Evolutionary conservation across 2,888 invertebrate species (phyloP), one percentile per base, ranked within the genome.

Genomic region (Steinernema hermaphroditum): DNA sequence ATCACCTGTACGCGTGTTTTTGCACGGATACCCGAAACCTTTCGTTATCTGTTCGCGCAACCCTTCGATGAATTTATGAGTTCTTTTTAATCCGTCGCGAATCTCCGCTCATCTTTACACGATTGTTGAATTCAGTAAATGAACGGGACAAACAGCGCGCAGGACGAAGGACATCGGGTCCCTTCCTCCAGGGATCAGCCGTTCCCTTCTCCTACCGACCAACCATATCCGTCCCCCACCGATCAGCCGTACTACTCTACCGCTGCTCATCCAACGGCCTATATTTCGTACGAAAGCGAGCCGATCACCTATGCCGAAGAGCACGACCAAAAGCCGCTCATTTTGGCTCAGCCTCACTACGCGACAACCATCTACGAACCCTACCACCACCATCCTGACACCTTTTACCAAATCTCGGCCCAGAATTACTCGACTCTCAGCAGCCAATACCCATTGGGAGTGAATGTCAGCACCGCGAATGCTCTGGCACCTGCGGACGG

Each of bases 1-100:
- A 62, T 62, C 62, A 62, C 62, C 62, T 62, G 62, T 62, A 62
- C 32, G 62, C 62, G 62, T 62, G 62, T 62, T 62, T 62, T 62
- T 62, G 6, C 32, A 32, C 62, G 62, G 32, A 62, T 62, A 62
- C 62, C 29, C 62, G 19, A 32, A 62, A 62, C 62, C 32, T 62
- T 62, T 19, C 62, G 34, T 16, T 22, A 62, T 62, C 62, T 32
- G 32, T 29, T 19, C 62, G 62, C 62, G 62, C 62, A 32, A 62
- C 32, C 62, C 62, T 62, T 32, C 62, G 9, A 14, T 62, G 62
- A 29, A 22, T 54, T 27, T 29, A 29, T 62, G 22, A 46, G 6
- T 34, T 34, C 37, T 8, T 12, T 4, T 37, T 37, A 37, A 37
- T 37, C 37, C 37, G 4, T 4, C 37, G 37, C 37, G 37, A 37